Conservation (phyloP, 2,113 vertebrate species). For the Antechinus flavipes region DNA sequence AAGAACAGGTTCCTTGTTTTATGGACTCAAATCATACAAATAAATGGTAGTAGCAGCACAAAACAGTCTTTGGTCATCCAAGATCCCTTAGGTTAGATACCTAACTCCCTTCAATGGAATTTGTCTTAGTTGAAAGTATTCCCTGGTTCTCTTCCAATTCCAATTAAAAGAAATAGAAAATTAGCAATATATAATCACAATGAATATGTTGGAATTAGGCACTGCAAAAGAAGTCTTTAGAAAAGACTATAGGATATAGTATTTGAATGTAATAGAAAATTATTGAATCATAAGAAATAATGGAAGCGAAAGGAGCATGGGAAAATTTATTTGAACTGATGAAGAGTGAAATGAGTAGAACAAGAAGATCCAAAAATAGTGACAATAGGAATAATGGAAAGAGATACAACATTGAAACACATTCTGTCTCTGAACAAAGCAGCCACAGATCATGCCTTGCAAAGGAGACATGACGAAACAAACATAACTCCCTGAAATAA, state of each 20-base stretch:
- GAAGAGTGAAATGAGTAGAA: neutral
- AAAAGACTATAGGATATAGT: neutral
- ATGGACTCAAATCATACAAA: neutral
- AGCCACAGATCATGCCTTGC: neutral
- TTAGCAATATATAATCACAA: neutral
- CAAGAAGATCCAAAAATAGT: neutral
- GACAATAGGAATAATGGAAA: neutral
- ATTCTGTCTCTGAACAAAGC: neutral
- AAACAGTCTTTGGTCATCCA: neutral
- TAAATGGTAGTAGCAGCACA: neutral
- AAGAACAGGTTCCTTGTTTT: neutral
- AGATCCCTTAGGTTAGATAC: neutral
- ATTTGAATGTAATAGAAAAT: neutral
- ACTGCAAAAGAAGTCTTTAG: neutral
- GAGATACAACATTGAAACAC: neutral
- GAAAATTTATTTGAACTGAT: neutral
- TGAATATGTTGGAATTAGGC: neutral
- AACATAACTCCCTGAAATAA: conserved; percentile 49
- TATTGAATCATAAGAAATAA: neutral
- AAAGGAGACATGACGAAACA: neutral
- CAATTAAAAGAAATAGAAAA: neutral
- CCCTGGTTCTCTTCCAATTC: neutral
- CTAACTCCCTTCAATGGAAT: neutral
- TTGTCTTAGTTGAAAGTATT: neutral
- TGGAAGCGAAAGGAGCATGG: neutral